Conservation (phyloP, 2,888 invertebrate species). For the Seladonia tumulorum region DNA sequence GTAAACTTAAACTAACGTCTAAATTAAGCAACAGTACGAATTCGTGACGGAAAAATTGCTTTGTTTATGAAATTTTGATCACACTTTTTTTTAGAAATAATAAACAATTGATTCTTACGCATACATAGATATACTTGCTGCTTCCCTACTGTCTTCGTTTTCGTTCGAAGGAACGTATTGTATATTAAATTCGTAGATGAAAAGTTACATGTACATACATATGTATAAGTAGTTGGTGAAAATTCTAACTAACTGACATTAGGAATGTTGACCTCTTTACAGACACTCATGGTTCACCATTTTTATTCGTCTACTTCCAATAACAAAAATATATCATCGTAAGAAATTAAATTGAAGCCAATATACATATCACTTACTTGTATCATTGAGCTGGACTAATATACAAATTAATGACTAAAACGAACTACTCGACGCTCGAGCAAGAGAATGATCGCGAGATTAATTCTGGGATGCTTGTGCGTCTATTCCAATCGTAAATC, state of each 20-base stretch:
- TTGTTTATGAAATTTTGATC: constrained; percentile 21
- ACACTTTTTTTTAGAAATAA: constrained; percentile 30
- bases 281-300: constrained; percentile 52
- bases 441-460: constrained; percentile 18
- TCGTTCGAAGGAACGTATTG: not conserved
- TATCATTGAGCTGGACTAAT: constrained; percentile 40
- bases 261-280: constrained; percentile 48
- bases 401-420: constrained; percentile 52
- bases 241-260: constrained; percentile 13
- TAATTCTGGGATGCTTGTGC: not conserved
- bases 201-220: not conserved
- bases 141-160: constrained; percentile 7
- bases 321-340: constrained; percentile 80
- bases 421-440: constrained; percentile 22
- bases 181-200: not conserved
- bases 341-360: constrained; percentile 77
- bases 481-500: not conserved
- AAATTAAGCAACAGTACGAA: constrained; percentile 17
- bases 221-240: not conserved
- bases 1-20: constrained; percentile 24
- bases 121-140: not conserved
- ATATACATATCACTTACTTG: constrained; percentile 58
- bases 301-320: constrained; percentile 77
- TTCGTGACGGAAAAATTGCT: constrained; percentile 17
- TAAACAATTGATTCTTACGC: constrained; percentile 27